phyloP scores from a whole-genome alignment of 2,797 vertebrate genomes.

The Microctenopoma lineatum region DNA sequence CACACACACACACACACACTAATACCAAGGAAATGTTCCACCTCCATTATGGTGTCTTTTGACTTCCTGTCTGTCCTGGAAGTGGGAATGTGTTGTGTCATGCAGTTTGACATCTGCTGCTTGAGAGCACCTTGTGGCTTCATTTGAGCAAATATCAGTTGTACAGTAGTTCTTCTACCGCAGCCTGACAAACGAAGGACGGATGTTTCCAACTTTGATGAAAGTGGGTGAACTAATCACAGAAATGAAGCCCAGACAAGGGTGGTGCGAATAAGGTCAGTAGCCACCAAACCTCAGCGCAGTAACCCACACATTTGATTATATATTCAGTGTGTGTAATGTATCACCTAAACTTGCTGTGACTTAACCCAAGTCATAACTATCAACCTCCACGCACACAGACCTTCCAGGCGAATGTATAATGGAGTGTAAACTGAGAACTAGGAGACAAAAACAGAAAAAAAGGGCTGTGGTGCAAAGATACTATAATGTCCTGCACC shows the following conservation, averaged over 20 bases:
- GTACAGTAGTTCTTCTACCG: background rate
- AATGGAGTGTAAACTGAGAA: conserved; percentile 74
- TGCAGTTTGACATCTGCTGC: background rate
- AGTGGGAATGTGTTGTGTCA: conserved; percentile 2
- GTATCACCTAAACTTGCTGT: conserved; percentile 37
- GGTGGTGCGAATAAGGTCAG: too few species aligned
- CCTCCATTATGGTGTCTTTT: conserved; percentile 1
- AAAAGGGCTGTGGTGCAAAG: conserved; percentile 34
- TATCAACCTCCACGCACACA: conserved; percentile 22
- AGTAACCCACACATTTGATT: conserved; percentile 22
- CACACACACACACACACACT: conserved; percentile 11
- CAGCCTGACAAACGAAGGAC: background rate
- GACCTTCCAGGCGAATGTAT: conserved; percentile 63
- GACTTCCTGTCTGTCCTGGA: conserved; percentile 11
- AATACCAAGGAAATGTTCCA: background rate
- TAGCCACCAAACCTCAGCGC: background rate
- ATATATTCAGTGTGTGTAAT: conserved; percentile 29
- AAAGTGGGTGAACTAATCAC: too few species aligned
- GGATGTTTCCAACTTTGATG: background rate
- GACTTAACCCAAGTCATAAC: conserved; percentile 31
- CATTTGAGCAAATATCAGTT: background rate
- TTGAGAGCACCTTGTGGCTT: background rate
- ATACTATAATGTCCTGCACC: conserved; percentile 38
- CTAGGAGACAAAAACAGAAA: conserved; percentile 65
- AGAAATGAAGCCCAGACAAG: background rate